These are phyloP conservation scores for Ceyx cyanopectus DNA, from an alignment of 2,113 vertebrate species.

Conservation along the genomic window DNA sequence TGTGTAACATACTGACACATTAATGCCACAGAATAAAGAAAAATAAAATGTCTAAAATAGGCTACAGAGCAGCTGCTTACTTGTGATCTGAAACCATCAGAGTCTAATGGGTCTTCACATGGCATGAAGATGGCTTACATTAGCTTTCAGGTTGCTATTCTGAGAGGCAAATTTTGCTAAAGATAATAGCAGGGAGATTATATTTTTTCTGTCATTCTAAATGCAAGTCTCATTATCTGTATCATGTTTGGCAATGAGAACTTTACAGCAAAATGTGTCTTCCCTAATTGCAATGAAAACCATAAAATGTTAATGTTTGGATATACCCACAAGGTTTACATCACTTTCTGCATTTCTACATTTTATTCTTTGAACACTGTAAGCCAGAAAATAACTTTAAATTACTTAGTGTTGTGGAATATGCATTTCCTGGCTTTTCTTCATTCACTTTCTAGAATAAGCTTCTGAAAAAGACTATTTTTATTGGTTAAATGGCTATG, in stretches of 20 bases:
- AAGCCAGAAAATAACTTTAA: constrained; percentile 69
- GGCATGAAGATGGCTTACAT: constrained; percentile 80
- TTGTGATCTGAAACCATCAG: constrained; percentile 80
- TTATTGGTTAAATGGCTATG: constrained; percentile 75
- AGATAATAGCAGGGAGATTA: constrained; percentile 78
- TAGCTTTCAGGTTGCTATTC: constrained; percentile 82
- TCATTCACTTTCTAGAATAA: constrained; percentile 74
- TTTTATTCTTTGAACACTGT: constrained; percentile 33
- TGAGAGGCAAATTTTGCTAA: constrained; percentile 79
- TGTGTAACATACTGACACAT: constrained; percentile 76
- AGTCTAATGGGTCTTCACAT: constrained; percentile 76
- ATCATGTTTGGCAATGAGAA: constrained; percentile 77
- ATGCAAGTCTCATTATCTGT: constrained; percentile 77
- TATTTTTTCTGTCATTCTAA: constrained; percentile 79
- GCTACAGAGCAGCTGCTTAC: constrained; percentile 74
- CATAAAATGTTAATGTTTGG: constrained; percentile 26
- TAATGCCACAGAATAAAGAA: constrained; percentile 77
- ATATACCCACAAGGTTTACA: constrained; percentile 60
- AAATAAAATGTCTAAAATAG: constrained; percentile 78
- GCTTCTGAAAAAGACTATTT: constrained; percentile 78
- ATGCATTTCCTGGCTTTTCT: constrained; percentile 53
- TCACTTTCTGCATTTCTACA: constrained; percentile 55
- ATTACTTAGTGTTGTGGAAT: constrained; percentile 57
- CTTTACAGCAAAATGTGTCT: constrained; percentile 76
- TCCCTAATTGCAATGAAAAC: constrained; percentile 77